A percentile compares a stretch with the other conserved stretches of the same genome.
Conservation (phyloP, 2,113 vertebrate species). For the Zosterops hypoxanthus region DNA sequence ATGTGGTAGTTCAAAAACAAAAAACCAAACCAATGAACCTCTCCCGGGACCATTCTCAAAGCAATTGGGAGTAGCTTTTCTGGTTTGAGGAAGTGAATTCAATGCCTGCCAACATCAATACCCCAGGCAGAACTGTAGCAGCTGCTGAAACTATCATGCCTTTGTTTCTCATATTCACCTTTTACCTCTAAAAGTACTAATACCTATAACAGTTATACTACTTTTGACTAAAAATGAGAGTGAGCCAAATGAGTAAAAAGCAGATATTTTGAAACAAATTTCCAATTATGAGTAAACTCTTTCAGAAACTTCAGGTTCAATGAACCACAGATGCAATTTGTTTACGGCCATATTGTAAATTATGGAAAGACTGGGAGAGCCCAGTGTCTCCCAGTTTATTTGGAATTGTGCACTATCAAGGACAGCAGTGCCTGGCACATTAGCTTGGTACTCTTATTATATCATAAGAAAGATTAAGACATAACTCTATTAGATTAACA, state of each 20-base stretch:
- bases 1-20: not conserved
- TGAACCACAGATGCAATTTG: not conserved
- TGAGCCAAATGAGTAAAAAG: not conserved
- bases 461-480: not conserved
- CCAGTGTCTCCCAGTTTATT: not conserved
- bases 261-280: not conserved
- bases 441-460: not conserved
- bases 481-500: not conserved
- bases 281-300: not conserved
- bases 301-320: not conserved
- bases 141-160: not conserved
- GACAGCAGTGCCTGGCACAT: not conserved
- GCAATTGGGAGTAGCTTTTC: not conserved
- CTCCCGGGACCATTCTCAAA: not conserved
- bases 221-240: not conserved
- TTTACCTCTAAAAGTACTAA: not conserved
- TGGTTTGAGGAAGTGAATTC: not conserved
- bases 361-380: not conserved
- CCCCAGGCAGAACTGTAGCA: not conserved
- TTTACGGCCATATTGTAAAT: not conserved
- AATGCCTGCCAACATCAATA: not conserved
- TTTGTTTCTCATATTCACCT: not conserved
- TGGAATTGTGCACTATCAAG: not conserved
- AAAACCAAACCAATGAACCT: not conserved
- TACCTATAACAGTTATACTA: not conserved